Conservation (phyloP, 92 coral and sea anemone species). For the Desmophyllum pertusum region DNA sequence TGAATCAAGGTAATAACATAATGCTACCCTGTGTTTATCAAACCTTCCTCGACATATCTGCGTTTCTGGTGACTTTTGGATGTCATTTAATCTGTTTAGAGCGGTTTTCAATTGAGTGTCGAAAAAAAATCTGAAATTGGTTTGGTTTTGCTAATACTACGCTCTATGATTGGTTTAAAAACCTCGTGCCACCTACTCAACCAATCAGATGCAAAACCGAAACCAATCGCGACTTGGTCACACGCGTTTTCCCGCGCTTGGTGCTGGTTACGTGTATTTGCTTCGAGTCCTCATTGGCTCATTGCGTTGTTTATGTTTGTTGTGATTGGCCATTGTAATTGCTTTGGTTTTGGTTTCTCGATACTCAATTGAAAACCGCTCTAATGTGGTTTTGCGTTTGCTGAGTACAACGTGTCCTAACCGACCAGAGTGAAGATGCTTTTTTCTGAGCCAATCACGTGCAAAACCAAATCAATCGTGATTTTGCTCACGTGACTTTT, state of each 20-base stretch:
- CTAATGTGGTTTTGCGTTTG: too few species aligned
- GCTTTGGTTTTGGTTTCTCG: too few species aligned
- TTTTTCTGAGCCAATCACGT: neutral
- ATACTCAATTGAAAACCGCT: too few species aligned
- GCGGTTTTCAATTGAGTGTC: too few species aligned
- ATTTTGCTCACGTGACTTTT: neutral
- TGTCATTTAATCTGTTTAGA: too few species aligned
- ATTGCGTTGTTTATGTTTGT: too few species aligned
- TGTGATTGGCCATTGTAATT: too few species aligned
- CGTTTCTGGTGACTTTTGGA: neutral
- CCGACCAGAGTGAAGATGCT: neutral
- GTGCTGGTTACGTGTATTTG: neutral
- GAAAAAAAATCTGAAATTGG: too few species aligned
- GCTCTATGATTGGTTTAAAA: neutral
- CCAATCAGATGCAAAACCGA: neutral
- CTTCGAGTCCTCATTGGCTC: neutral
- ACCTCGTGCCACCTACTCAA: neutral
- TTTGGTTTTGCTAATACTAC: too few species aligned
- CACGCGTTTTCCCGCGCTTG: neutral
- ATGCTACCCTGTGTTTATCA: neutral
- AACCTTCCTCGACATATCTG: neutral
- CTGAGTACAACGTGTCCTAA: neutral
- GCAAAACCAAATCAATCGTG: too few species aligned
- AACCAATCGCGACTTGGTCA: too few species aligned
- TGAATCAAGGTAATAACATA: slow-evolving; percentile 76